Evolutionary conservation across 1,140 invertebrate species (phyloP).

Genomic region (Aphis craccivora): DNA sequence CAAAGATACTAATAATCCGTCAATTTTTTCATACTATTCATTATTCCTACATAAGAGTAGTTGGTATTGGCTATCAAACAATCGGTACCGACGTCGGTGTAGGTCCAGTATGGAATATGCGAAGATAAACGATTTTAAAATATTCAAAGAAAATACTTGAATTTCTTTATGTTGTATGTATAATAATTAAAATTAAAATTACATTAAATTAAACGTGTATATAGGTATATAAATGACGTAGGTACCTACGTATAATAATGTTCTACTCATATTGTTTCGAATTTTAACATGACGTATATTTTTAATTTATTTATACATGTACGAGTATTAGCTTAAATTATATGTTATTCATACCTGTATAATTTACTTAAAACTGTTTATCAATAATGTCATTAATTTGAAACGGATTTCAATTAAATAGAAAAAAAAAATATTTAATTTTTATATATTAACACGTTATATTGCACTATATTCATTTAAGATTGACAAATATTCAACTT

Average conservation of each 20-base stretch:
- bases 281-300: background rate
- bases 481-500: background rate
- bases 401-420: background rate
- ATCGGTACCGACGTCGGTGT: slow-evolving; percentile 38
- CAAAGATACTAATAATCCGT: background rate
- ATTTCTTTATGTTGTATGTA: background rate
- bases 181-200: background rate
- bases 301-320: background rate
- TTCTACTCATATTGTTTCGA: background rate
- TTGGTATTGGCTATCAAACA: slow-evolving; percentile 53
- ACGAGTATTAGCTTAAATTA: background rate
- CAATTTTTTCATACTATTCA: slow-evolving; percentile 23
- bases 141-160: background rate
- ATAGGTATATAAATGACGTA: background rate
- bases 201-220: background rate
- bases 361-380: background rate
- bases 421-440: background rate
- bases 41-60: background rate
- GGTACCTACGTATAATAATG: background rate
- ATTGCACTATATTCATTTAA: background rate
- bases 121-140: slow-evolving; percentile 26
- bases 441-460: background rate
- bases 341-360: background rate
- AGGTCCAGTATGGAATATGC: background rate
- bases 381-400: background rate